Evolutionary conservation across 2,113 vertebrate species (phyloP).

Genomic region (Sturnira hondurensis): DNA sequence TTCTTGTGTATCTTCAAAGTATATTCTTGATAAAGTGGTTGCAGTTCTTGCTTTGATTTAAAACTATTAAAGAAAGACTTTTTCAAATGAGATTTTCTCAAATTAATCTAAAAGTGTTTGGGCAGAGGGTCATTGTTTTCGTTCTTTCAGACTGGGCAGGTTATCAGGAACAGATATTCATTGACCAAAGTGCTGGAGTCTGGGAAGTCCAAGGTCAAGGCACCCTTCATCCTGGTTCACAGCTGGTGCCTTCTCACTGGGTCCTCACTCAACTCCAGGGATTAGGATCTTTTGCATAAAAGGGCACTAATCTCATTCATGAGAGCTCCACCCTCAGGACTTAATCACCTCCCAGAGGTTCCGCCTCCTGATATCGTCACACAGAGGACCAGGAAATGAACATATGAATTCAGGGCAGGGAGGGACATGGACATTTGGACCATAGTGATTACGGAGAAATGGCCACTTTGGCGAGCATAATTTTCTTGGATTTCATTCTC

Average conservation of each 20-base stretch:
- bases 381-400: background rate
- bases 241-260: background rate
- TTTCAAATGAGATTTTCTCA: background rate
- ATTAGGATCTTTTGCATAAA: background rate
- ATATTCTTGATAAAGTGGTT: background rate
- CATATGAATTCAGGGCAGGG: no score
- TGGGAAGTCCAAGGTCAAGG: background rate
- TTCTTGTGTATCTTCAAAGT: background rate
- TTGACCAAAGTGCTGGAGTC: background rate
- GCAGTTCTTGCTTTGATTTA: background rate
- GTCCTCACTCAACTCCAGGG: background rate
- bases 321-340: no score
- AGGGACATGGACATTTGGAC: background rate
- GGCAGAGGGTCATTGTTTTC: background rate
- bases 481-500: background rate
- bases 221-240: background rate
- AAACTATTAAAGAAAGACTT: background rate
- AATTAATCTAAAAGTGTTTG: background rate
- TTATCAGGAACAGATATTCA: background rate
- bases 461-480: background rate
- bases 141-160: background rate
- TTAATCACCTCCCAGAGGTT: no score
- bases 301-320: background rate
- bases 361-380: no score
- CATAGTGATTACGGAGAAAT: background rate